phyloP scores from a whole-genome alignment of 2,797 vertebrate genomes.

The Takifugu rubripes region DNA sequence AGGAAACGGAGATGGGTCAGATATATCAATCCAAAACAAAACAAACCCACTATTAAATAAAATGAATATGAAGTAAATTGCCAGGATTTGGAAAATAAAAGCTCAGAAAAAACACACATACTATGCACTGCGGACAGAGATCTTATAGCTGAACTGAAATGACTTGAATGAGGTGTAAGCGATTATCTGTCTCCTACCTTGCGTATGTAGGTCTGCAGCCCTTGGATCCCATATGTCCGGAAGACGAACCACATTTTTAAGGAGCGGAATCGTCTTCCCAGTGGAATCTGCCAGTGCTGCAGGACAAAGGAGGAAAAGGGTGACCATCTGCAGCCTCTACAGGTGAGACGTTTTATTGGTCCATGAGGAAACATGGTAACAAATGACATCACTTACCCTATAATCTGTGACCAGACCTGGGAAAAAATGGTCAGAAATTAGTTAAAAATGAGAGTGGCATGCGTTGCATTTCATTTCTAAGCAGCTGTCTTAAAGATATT shows the following conservation, averaged over 20 bases:
- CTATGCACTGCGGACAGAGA: too few species aligned
- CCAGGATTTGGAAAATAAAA: too few species aligned
- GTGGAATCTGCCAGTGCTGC: conserved; percentile 96
- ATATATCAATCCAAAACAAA: not conserved
- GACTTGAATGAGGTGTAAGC: not conserved
- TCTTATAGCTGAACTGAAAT: too few species aligned
- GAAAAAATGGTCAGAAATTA: not conserved
- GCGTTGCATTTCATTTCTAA: not conserved
- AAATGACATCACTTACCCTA: conserved; percentile 48
- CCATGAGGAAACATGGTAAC: not conserved
- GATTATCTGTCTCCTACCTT: conserved; percentile 76
- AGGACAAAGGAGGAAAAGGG: not conserved
- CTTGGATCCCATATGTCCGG: conserved; percentile 85
- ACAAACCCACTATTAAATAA: not conserved
- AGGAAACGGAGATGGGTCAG: not conserved
- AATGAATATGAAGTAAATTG: too few species aligned
- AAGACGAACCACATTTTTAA: conserved; percentile 98
- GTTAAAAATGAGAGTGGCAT: not conserved
- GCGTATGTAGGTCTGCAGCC: conserved; percentile 89
- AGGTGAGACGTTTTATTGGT: not conserved
- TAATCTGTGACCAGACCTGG: conserved; percentile 71
- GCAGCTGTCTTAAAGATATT: not conserved
- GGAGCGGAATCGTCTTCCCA: conserved; percentile 93
- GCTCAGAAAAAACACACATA: too few species aligned
- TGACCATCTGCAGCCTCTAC: not conserved